Conservation (phyloP, 2,113 vertebrate genomes). For the Cavia porcellus region DNA sequence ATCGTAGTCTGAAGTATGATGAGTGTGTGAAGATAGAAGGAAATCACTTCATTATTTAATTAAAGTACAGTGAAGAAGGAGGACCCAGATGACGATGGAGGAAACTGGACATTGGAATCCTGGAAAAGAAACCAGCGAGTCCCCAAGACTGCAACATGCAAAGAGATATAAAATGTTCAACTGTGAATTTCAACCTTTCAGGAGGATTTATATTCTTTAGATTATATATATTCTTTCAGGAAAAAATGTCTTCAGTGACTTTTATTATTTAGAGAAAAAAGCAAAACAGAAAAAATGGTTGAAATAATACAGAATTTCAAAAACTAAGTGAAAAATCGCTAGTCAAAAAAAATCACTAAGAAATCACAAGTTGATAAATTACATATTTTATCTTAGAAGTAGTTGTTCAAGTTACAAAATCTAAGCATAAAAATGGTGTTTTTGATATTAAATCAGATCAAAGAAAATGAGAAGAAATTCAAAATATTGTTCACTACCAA, state of each 20-base stretch:
- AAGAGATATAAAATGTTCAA: not conserved
- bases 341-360: too few species aligned
- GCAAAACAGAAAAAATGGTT: too few species aligned
- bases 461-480: too few species aligned
- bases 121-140: not conserved
- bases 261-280: not conserved
- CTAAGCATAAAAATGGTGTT: too few species aligned
- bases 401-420: too few species aligned
- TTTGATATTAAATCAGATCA: too few species aligned
- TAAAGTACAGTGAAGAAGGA: not conserved
- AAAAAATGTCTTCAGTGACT: not conserved
- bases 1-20: not conserved
- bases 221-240: not conserved
- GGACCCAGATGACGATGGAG: not conserved
- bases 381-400: too few species aligned
- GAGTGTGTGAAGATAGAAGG: not conserved
- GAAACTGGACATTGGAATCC: not conserved
- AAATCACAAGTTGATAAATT: too few species aligned
- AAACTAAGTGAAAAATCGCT: too few species aligned
- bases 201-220: not conserved
- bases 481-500: too few species aligned
- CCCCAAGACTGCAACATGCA: not conserved
- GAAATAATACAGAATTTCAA: too few species aligned
- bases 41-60: conserved; percentile 11
- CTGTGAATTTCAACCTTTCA: not conserved